phyloP scores from a whole-genome alignment of 1,140 invertebrate species.

The Scylla paramamosain region DNA sequence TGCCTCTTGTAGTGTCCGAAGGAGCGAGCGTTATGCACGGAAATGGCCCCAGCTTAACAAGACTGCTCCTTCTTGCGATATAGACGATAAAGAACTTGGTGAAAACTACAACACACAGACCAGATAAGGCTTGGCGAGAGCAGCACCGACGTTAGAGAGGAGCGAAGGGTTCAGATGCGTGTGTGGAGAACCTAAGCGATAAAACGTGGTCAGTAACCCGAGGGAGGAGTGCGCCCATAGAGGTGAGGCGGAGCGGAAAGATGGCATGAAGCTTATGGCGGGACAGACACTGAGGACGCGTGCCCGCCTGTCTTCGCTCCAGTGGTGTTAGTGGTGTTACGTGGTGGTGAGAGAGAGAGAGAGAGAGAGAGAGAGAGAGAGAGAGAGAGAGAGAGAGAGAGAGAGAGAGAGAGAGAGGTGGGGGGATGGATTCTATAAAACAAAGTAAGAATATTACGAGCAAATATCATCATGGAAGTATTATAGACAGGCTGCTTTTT shows the following conservation, averaged over 20 bases:
- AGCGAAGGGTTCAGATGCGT: neutral
- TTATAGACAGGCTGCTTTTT: too few species aligned
- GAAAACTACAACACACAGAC: neutral
- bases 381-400: too few species aligned
- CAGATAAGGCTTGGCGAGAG: neutral
- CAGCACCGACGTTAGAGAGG: neutral
- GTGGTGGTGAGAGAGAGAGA: too few species aligned
- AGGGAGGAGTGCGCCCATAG: neutral
- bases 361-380: too few species aligned
- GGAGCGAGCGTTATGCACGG: neutral
- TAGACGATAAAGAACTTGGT: neutral
- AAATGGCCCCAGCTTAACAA: neutral
- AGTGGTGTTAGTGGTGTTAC: neutral
- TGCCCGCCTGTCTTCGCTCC: slow-evolving; percentile 8
- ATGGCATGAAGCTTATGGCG: neutral
- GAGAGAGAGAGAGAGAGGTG: too few species aligned
- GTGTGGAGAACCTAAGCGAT: neutral
- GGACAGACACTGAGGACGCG: neutral
- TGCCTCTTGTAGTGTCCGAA: neutral
- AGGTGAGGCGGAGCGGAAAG: neutral
- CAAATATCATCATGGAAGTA: too few species aligned
- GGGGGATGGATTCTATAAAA: too few species aligned
- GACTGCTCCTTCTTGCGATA: neutral
- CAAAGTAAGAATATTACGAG: too few species aligned
- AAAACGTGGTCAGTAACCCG: neutral